Evolutionary conservation across 2,113 vertebrate species (phyloP).

Genomic region (Buteo buteo): DNA sequence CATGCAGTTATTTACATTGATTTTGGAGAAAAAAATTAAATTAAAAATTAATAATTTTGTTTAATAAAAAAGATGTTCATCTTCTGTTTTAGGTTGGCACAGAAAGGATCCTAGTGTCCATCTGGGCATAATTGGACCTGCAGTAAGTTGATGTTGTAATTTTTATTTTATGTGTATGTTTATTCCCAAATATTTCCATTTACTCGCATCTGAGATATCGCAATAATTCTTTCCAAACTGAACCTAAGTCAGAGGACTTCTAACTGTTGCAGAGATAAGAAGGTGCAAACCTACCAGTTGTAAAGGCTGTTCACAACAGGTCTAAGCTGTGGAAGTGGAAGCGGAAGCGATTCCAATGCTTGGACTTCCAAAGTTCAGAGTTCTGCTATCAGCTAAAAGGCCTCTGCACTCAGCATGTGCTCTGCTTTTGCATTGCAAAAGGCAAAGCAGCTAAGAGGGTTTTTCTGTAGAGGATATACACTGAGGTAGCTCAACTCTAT

Average conservation of each 20-base stretch:
- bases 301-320: neutral
- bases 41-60: neutral
- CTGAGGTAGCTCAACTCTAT: neutral
- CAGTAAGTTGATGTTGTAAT: slow-evolving; percentile 68
- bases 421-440: neutral
- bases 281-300: neutral
- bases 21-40: neutral
- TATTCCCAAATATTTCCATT: neutral
- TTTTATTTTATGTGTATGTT: neutral
- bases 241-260: neutral
- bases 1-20: neutral
- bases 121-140: slow-evolving; percentile 85
- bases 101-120: slow-evolving; percentile 74
- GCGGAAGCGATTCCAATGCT: neutral
- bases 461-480: neutral
- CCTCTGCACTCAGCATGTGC: neutral
- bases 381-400: neutral
- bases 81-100: slow-evolving; percentile 83
- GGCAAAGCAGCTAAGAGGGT: neutral
- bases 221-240: neutral
- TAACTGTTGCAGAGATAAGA: neutral
- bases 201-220: fast-evolving
- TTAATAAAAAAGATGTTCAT: neutral
- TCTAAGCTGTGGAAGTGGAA: neutral
- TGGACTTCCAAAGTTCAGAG: neutral